phyloP scores from a whole-genome alignment of 2,888 invertebrate genomes.

The Galeruca laticollis region DNA sequence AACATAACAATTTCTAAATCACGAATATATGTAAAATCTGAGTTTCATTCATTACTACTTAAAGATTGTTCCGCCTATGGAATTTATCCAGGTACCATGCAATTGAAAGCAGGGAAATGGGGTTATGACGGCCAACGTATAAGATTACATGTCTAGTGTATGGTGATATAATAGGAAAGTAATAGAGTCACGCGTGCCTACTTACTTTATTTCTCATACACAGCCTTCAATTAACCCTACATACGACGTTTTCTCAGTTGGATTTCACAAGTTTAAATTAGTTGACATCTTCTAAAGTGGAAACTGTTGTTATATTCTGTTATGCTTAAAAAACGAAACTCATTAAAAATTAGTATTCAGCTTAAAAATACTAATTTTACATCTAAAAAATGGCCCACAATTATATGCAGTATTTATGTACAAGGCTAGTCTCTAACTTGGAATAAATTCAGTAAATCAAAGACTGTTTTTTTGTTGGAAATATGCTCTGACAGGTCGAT shows the following conservation, averaged over 20 bases:
- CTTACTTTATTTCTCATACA: conserved; percentile 43
- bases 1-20: no score
- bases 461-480: no score
- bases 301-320: neutral
- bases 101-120: conserved; percentile 44
- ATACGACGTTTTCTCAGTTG: conserved; percentile 24
- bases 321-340: no score
- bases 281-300: conserved; percentile 40
- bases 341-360: no score
- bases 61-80: conserved; percentile 2
- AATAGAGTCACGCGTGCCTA: conserved; percentile 65
- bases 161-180: conserved; percentile 65
- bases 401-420: no score
- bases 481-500: no score
- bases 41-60: no score
- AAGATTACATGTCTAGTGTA: conserved; percentile 65
- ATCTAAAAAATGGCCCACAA: no score
- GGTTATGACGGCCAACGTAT: conserved; percentile 55
- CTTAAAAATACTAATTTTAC: no score
- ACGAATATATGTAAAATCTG: no score
- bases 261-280: conserved; percentile 30
- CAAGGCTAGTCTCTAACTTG: no score
- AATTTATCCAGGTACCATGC: neutral
- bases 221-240: conserved; percentile 31
- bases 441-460: no score